phyloP scores from a whole-genome alignment of 2,888 invertebrate genomes.

The Noctua comes region DNA sequence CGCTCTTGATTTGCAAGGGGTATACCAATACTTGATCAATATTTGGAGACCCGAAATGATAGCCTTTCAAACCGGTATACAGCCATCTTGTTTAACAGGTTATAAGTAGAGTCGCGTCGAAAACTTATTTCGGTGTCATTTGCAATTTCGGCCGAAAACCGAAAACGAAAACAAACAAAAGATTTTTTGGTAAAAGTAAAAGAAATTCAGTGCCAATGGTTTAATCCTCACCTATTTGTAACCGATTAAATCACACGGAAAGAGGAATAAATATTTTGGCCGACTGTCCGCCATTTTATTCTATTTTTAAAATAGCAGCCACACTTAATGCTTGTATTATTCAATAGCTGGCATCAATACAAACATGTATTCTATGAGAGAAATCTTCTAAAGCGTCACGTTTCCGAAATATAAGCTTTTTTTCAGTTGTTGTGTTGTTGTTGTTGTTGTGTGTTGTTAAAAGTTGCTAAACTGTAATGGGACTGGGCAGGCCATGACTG shows the following conservation, averaged over 20 bases:
- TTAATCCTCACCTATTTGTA: not conserved
- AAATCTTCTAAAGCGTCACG: not conserved
- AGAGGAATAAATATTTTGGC: not conserved
- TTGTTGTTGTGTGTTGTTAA: too few species aligned
- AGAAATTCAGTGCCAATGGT: not conserved
- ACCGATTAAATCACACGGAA: not conserved
- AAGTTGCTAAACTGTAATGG: too few species aligned
- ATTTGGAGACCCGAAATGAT: constrained; percentile 32
- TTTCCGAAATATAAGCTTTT: not conserved
- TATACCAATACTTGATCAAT: constrained; percentile 20
- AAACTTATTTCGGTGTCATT: not conserved
- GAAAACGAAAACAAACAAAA: not conserved
- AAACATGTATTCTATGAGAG: not conserved
- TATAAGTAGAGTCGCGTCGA: not conserved
- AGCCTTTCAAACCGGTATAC: constrained; percentile 26
- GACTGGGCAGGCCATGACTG: too few species aligned
- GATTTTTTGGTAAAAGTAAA: not conserved
- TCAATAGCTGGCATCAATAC: not conserved
- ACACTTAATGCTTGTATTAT: not conserved
- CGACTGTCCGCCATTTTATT: not conserved
- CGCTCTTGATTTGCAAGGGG: constrained; percentile 11
- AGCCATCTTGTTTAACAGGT: constrained; percentile 25
- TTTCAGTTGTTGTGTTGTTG: too few species aligned
- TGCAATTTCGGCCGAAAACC: not conserved
- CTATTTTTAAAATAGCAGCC: not conserved